Base-by-base conservation (phyloP, 2,113 vertebrate species). In the Hymenochirus boettgeri region DNA sequence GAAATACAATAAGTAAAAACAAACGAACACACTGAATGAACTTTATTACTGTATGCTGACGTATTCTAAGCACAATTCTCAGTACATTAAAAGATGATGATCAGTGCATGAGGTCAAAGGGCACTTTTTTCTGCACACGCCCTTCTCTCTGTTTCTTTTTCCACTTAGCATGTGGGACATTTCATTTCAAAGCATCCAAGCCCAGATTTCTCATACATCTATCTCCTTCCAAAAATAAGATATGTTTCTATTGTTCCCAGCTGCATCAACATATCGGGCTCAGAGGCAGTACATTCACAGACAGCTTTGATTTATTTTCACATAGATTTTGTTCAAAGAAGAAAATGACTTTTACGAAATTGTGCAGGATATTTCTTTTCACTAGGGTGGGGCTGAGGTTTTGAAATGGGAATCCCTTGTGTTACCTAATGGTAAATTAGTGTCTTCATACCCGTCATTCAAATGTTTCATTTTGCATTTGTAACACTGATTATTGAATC, bases 141-240 rank as follows among this genome's bases (percentile, higher is more conserved):
- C 64, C 64, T 29, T 25, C 22, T 25, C 22, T 60, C 33, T 69
- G 47, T 69, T 60, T 53, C 33, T 69, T 51, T 69, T 69, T 69
- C 56, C 56, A 52, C 15, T 59, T 25, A 27, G 13, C 33, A 58
- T 39, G 42, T 52, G 17, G 64, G 56, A 52, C 56, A 53, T 53
- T 60, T 53, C 57, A 42, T 53, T 50, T 60, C 31, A 52, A 24
- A 60, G 29, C 39, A 18, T 58, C 47, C 48, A 69, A 69, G 56
- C 18, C 25, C 24, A 52, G 9, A 57, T 59, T 66, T 42, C 50
- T 69, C 21, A 53, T 50, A 69, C 65, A 69, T 69, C 57, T 19
- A 39, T 45, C 48, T 69, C 65, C 35, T 69, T 69, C 65, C 65
- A 69, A 69, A 69, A 69, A 69, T 69, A 69, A 69, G 65, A 69